Evolutionary conservation across 2,888 invertebrate genomes (phyloP), one percentile per base, ranked within the genome.

Genomic region (Tuta absoluta): DNA sequence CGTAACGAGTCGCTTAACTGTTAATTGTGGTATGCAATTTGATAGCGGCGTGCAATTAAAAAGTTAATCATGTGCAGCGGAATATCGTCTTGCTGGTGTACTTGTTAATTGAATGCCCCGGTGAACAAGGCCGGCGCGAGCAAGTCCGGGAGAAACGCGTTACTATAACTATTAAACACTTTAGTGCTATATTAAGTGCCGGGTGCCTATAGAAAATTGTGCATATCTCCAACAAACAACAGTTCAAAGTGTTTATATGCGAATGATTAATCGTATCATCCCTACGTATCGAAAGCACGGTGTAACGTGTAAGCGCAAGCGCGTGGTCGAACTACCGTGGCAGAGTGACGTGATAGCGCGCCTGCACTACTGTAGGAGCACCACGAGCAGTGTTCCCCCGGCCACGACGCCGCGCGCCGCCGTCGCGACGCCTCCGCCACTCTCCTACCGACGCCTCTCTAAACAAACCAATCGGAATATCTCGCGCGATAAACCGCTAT

Each of bases 401-500:
- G 74, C 75, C 82, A 79, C 86, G 85, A 83, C 79, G 81, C 76
- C 68, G 85, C 82, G 72, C 82, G 82, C 82, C 80, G 75, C 81
- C 82, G 82, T 82, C 80, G 75, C 81, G 75, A 79, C 83, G 77
- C 71, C 72, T 71, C 61, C 65, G 56, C 59, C 68, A 28, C 33
- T 33, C 33, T 71, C 71, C 71, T 74, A 66, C 69, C 66, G 69
- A 70, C 67, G 67, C 64, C 72, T 69, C 75, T 76, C 82, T 78
- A 87, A 89, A 87, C 87, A 89, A 89, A 89, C 87, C 66, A 69
- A 81, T 72, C 74, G 73, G 76, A 83, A 85, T 87, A 90, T 90
- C 89, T 88, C 79, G 68, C 77, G 80, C 81, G 91, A 90, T 91
- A 90, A 87, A 82, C 80, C 33, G 79, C 80, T 91, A 90, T 90